Percentiles rank a stretch among this genome's conserved stretches.
These are phyloP conservation scores for Melanotaenia nigrans DNA, from an alignment of 2,797 vertebrate genomes.

Conservation along the genomic window DNA sequence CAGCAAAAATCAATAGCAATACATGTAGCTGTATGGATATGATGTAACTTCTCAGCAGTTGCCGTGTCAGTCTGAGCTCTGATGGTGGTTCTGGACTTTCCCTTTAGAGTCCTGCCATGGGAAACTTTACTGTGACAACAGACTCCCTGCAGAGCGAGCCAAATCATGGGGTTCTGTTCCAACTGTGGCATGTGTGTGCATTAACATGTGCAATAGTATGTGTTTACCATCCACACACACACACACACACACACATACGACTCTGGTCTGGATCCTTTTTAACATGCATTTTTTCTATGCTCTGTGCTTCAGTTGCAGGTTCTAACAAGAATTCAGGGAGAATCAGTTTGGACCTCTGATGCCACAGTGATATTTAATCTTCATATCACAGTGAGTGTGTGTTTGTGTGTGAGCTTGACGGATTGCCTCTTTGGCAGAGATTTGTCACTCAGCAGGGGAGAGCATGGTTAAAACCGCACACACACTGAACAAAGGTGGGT, in stretches of 20 bases:
- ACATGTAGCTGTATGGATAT: constrained; percentile 1
- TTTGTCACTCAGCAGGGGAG: constrained; percentile 70
- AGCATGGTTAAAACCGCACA: constrained; percentile 40
- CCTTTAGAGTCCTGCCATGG: constrained; percentile 50
- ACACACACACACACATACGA: constrained; percentile 3
- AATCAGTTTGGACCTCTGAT: constrained; percentile 46
- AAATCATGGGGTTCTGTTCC: constrained; percentile 56
- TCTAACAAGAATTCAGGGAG: constrained; percentile 28
- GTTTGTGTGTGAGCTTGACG: constrained; percentile 40
- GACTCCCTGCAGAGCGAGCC: constrained; percentile 61
- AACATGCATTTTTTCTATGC: constrained; percentile 52
- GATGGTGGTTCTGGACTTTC: constrained; percentile 42
- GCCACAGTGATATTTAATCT: constrained; percentile 62
- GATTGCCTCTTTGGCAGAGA: constrained; percentile 65
- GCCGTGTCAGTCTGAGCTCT: constrained; percentile 19
- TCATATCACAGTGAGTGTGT: constrained; percentile 23
- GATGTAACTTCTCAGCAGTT: constrained; percentile 1
- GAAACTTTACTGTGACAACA: constrained; percentile 64
- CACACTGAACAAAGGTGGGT: constrained; percentile 36
- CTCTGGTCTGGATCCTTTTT: constrained; percentile 51
- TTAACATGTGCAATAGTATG: constrained; percentile 21
- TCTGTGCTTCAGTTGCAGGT: constrained; percentile 34
- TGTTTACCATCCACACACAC: constrained; percentile 12
- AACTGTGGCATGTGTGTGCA: constrained; percentile 43
- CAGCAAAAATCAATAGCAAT: background rate